Conservation (phyloP, 1,140 invertebrate genomes). For the Maconellicoccus hirsutus region DNA sequence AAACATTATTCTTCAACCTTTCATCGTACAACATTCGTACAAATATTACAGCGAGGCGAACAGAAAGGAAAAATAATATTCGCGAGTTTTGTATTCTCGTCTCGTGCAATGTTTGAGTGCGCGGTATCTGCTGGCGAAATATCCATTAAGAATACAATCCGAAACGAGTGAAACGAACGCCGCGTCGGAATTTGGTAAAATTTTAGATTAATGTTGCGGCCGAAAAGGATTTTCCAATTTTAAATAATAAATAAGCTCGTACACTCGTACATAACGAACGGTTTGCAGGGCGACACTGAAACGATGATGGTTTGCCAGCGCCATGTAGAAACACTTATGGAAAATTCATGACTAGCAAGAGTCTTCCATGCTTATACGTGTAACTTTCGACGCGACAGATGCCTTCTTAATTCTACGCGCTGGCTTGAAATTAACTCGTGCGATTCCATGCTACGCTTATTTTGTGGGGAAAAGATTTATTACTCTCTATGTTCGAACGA, state of each 20-base stretch:
- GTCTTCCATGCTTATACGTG: too few relatives aligned
- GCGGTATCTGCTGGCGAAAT: background rate
- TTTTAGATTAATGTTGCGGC: conserved; percentile 1
- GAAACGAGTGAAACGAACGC: too few relatives aligned
- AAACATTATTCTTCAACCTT: too few relatives aligned
- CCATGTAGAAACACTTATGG: too few relatives aligned
- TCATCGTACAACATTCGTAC: too few relatives aligned
- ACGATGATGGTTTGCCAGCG: background rate
- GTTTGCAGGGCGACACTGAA: background rate
- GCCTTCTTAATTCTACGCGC: too few relatives aligned
- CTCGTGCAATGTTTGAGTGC: background rate
- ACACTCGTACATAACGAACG: background rate
- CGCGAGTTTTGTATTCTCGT: background rate
- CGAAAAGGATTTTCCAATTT: background rate
- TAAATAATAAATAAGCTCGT: conserved; percentile 6
- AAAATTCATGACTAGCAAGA: too few relatives aligned
- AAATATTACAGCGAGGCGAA: background rate
- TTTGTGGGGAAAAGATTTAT: too few relatives aligned
- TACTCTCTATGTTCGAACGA: too few relatives aligned
- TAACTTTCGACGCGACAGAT: too few relatives aligned
- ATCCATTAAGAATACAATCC: background rate
- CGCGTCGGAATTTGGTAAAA: background rate
- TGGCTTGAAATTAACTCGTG: too few relatives aligned
- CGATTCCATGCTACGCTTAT: too few relatives aligned
- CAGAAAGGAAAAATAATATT: background rate